These are phyloP conservation scores for Rhabdophis nuchalis DNA, from an alignment of 2,797 vertebrate species.

Conservation along the genomic window DNA sequence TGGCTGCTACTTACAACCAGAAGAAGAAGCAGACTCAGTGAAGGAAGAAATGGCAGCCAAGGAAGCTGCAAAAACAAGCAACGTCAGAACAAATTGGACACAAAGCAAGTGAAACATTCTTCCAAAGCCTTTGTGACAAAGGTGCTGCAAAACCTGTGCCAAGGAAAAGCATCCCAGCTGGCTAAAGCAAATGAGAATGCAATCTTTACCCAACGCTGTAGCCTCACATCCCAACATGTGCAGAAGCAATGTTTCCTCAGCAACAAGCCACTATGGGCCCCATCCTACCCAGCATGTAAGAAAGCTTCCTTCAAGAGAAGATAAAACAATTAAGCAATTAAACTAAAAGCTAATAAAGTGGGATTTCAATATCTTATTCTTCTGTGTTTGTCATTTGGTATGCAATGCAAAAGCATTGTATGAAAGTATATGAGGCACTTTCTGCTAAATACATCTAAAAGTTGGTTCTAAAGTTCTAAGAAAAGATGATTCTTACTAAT, in stretches of 20 bases:
- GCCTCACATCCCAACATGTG: background rate
- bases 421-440: too few relatives aligned
- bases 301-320: background rate
- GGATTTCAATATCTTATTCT: background rate
- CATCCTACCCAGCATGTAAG: background rate
- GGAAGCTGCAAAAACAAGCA: background rate
- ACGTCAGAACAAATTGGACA: background rate
- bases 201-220: background rate
- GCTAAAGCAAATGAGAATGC: background rate
- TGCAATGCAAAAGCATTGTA: background rate
- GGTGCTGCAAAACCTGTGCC: background rate
- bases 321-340: slow-evolving; percentile 1
- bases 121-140: background rate
- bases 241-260: slow-evolving; percentile 10
- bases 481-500: background rate
- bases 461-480: background rate
- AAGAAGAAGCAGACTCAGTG: background rate
- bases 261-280: background rate
- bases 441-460: background rate
- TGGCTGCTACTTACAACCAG: background rate
- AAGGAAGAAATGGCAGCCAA: background rate
- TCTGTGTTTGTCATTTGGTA: background rate
- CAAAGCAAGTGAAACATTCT: background rate
- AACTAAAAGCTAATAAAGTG: slow-evolving; percentile 21
- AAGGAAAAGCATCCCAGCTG: background rate